Conservation (phyloP, 2,888 invertebrate genomes). For the Latrodectus elegans region DNA sequence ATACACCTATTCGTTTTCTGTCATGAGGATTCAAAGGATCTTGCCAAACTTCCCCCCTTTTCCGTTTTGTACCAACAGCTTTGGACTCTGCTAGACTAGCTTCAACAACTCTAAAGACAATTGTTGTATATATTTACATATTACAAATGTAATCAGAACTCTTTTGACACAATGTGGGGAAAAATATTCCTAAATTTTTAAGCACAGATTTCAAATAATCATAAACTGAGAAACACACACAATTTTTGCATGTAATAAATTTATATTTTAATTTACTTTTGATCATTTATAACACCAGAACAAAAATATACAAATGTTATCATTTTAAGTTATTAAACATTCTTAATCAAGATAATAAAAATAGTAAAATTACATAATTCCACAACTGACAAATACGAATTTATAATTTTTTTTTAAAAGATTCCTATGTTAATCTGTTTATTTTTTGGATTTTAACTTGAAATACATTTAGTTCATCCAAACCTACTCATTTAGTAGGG, state of each 20-base stretch:
- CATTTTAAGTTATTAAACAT: too few relatives aligned
- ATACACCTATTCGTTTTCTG: constrained; percentile 72
- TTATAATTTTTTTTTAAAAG: too few relatives aligned
- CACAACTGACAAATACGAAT: too few relatives aligned
- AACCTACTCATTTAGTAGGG: too few relatives aligned
- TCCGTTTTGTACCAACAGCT: constrained; percentile 74
- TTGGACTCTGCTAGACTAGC: constrained; percentile 76
- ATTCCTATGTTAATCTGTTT: too few relatives aligned
- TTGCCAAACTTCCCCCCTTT: constrained; percentile 75
- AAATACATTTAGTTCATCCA: too few relatives aligned
- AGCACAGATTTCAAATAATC: too few relatives aligned
- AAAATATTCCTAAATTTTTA: neutral
- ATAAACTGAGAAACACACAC: neutral
- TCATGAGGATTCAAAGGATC: constrained; percentile 76
- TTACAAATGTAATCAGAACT: neutral
- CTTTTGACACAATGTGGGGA: neutral
- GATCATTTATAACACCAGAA: too few relatives aligned
- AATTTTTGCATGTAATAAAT: neutral
- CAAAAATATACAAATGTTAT: too few relatives aligned
- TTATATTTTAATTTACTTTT: neutral
- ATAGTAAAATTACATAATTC: too few relatives aligned
- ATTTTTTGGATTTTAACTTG: too few relatives aligned
- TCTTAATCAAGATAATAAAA: too few relatives aligned
- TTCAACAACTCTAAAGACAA: constrained; percentile 74
- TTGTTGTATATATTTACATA: neutral